Evolutionary conservation across 2,113 vertebrate genomes (phyloP).

Genomic region (Willisornis vidua): DNA sequence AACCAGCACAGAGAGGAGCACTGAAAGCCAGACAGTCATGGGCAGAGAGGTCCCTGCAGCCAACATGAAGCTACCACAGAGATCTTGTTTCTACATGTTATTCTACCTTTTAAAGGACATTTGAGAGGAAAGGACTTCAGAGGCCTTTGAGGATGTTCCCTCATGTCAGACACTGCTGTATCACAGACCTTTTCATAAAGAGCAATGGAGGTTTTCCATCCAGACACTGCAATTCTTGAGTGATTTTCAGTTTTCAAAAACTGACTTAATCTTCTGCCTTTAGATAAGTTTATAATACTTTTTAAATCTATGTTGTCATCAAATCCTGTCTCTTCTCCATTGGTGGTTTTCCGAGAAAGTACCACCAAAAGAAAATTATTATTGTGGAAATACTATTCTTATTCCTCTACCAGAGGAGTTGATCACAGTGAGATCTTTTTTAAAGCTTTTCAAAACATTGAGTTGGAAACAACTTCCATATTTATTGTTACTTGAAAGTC

Average conservation of each 20-base stretch:
- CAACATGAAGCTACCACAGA: not conserved
- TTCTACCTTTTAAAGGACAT: not conserved
- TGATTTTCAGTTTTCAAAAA: not conserved
- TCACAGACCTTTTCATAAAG: not conserved
- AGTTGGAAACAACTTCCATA: not conserved
- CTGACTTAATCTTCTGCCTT: not conserved
- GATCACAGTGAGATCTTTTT: not conserved
- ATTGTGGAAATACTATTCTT: not conserved
- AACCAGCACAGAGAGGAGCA: not conserved
- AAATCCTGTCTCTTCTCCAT: not conserved
- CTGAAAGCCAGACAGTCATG: not conserved
- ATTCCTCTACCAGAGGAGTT: not conserved
- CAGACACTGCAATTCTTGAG: not conserved
- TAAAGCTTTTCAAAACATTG: not conserved
- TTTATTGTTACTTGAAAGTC: not conserved
- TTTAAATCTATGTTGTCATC: not conserved
- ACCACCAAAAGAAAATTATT: not conserved
- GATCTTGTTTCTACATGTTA: not conserved
- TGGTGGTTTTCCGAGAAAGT: not conserved
- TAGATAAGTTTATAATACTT: not conserved
- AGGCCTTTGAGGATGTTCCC: not conserved
- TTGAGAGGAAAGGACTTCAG: not conserved
- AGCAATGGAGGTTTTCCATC: not conserved
- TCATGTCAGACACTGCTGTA: not conserved
- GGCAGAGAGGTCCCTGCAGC: not conserved